phyloP scores from a whole-genome alignment of 2,113 vertebrate genomes.

The Pedionomus torquatus region DNA sequence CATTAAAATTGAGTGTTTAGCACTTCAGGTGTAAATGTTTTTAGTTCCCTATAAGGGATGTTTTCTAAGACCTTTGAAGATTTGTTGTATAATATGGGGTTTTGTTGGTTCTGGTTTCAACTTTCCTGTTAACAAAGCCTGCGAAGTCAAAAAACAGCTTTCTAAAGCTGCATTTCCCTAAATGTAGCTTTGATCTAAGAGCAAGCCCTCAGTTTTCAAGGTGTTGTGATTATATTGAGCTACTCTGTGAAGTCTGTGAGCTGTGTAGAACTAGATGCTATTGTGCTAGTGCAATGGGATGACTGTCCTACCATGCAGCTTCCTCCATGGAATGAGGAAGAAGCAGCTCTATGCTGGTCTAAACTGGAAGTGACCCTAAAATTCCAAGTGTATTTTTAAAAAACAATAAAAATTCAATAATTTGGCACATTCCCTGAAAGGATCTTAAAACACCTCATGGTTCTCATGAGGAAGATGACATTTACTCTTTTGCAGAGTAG shows the following conservation, averaged over 20 bases:
- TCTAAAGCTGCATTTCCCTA: neutral
- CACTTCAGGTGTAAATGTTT: neutral
- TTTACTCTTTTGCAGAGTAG: neutral
- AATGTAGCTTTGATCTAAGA: neutral
- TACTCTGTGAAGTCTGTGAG: neutral
- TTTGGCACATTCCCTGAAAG: neutral
- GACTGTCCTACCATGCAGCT: neutral
- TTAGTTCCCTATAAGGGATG: neutral
- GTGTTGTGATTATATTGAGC: neutral
- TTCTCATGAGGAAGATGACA: neutral
- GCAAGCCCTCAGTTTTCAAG: neutral
- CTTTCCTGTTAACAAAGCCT: neutral
- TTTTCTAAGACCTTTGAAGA: neutral
- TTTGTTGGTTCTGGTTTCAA: neutral
- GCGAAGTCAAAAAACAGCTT: neutral
- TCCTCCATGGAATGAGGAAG: neutral
- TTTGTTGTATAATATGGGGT: neutral
- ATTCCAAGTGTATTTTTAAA: neutral
- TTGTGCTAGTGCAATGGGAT: fast-evolving
- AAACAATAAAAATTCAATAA: neutral
- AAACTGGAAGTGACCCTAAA: neutral
- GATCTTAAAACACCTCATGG: neutral
- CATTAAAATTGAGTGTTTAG: neutral
- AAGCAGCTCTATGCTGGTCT: neutral
- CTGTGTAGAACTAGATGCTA: neutral